Evolutionary conservation across 2,888 invertebrate genomes (phyloP), one percentile per base, ranked within the genome.

Genomic region (Carabus problematicus): DNA sequence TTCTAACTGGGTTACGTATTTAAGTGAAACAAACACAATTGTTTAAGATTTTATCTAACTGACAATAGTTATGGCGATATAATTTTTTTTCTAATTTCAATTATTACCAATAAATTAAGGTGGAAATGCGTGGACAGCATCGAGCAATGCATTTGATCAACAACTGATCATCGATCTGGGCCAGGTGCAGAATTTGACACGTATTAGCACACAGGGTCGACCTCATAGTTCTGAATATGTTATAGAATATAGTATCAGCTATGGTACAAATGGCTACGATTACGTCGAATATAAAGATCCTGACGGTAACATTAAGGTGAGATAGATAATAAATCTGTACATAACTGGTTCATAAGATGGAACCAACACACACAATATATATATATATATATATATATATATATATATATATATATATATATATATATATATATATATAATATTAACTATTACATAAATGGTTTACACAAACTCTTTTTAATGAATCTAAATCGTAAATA

Each of bases 201-300:
- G 91, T 73, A 91, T 97, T 70, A 91, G 92, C 74, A 93, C 95
- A 29, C 95, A 95, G 81, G 98, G 98, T 74, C 89, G 97, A 69
- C 91, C 93, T 1, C 93, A 93, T 79, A 92, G 94, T 72, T 89
- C 90, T 76, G 97, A 98, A 82, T 98, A 89, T 84, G 94, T 98
- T 70, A 92, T 92, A 82, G 97, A 98, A 82, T 98, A 93, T 83
- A 91, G 91, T 79, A 90, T 98, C 79, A 93, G 95, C 83, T 98
- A 95, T 84, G 94, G 95, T 73, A 91, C 92, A 76, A 95, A 94
- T 79, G 94, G 94, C 72, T 88, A 91, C 77, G 95, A 96, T 84
- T 96, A 91, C 83, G 90, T 92, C 70, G 91, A 91, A 80, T 95
- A 92, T 83, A 94, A 94, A 85, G 95, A 95, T 74, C 87, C 92